Evolutionary conservation across 1,140 invertebrate species (phyloP).

Genomic region (Aphidius ervi): DNA sequence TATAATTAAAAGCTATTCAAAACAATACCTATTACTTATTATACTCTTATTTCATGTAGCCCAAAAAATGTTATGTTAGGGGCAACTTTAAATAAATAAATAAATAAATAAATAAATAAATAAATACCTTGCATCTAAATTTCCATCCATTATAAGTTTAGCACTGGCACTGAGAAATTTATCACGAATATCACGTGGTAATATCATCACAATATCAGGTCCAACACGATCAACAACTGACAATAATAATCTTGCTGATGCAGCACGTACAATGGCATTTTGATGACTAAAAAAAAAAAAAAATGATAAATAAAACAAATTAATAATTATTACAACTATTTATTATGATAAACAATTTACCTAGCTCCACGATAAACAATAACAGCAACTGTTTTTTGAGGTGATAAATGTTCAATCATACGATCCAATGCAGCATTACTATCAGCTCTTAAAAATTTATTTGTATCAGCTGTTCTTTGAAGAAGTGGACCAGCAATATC

Average conservation of each 20-base stretch:
- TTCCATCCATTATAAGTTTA: conserved; percentile 80
- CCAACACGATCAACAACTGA: conserved; percentile 68
- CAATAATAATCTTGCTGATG: conserved; percentile 75
- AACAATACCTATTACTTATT: conserved; percentile 63
- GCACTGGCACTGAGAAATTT: conserved; percentile 75
- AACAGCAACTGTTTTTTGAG: conserved; percentile 56
- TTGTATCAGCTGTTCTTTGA: conserved; percentile 86
- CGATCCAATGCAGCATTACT: conserved; percentile 75
- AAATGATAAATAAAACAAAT: conserved; percentile 32
- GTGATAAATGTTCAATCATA: conserved; percentile 70
- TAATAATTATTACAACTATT: conserved; percentile 1
- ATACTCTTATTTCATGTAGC: no score
- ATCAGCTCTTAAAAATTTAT: conserved; percentile 85
- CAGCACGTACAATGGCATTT: conserved; percentile 77
- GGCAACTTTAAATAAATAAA: no score
- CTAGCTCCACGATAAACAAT: conserved; percentile 61
- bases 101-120: no score
- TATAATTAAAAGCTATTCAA: background rate
- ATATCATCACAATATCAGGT: conserved; percentile 65
- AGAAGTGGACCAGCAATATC: conserved; percentile 76
- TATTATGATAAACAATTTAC: conserved; percentile 48
- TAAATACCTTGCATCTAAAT: conserved; percentile 81
- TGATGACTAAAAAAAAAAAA: conserved; percentile 70
- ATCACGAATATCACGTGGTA: conserved; percentile 75
- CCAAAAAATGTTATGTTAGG: no score